phyloP scores from a whole-genome alignment of 1,140 invertebrate genomes.

The Procambarus virginalis region DNA sequence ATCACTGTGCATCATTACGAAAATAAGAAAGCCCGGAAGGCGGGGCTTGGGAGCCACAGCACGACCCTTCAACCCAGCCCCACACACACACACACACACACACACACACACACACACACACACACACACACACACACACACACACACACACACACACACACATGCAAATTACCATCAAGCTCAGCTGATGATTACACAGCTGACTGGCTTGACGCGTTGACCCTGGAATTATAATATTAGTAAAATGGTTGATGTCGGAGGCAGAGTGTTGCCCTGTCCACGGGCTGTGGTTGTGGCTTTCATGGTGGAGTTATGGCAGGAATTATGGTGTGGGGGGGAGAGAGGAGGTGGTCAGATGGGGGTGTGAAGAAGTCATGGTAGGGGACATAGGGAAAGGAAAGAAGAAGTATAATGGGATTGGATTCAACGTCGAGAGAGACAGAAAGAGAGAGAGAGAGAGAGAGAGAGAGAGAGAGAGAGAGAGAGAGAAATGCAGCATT shows the following conservation, averaged over 20 bases:
- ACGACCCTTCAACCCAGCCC: too few relatives aligned
- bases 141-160: background rate
- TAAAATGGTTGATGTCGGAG: constrained; percentile 25
- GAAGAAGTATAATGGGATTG: background rate
- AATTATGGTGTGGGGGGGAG: background rate
- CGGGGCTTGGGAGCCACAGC: too few relatives aligned
- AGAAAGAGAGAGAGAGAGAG: too few relatives aligned
- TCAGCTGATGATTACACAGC: constrained; percentile 34
- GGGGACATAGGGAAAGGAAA: background rate
- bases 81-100: too few relatives aligned
- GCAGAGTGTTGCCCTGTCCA: constrained; percentile 14
- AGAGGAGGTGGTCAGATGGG: background rate
- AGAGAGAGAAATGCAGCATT: too few relatives aligned
- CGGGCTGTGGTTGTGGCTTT: constrained; percentile 12
- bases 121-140: too few relatives aligned
- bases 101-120: too few relatives aligned
- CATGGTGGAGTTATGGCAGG: constrained; percentile 18
- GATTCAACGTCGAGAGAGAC: background rate
- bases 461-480: too few relatives aligned
- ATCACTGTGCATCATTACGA: too few relatives aligned
- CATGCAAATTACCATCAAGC: constrained; percentile 12
- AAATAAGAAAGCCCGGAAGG: too few relatives aligned
- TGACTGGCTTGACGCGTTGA: background rate
- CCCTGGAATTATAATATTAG: constrained; percentile 31
- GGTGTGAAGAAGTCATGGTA: background rate